Conservation (phyloP, 1,140 invertebrate species). For the Cydia fagiglandana region DNA sequence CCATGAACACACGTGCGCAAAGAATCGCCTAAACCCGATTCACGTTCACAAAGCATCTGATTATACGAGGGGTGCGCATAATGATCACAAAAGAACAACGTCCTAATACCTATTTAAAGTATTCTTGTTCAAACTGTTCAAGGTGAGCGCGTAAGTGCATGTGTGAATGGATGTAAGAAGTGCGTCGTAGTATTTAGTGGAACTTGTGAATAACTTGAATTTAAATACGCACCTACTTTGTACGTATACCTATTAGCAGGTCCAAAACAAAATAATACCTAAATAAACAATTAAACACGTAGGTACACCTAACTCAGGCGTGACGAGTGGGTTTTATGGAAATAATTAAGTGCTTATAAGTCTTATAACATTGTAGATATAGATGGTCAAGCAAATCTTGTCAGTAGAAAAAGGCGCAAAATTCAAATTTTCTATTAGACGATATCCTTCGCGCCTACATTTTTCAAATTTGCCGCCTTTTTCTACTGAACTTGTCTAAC, state of each 20-base stretch:
- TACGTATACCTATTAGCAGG: background rate
- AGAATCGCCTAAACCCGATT: slow-evolving; percentile 28
- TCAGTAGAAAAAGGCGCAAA: no score
- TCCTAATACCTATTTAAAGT: slow-evolving; percentile 20
- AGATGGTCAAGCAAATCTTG: no score
- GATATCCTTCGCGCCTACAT: no score
- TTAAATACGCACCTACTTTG: background rate
- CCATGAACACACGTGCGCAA: slow-evolving; percentile 28
- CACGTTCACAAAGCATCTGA: background rate
- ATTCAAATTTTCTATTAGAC: no score
- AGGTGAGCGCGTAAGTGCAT: background rate
- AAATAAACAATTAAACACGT: no score
- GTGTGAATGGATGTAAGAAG: background rate
- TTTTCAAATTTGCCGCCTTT: no score
- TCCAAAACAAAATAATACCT: background rate
- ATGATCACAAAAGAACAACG: slow-evolving; percentile 25
- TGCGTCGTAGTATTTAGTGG: background rate
- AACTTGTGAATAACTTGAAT: background rate
- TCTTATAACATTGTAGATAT: no score
- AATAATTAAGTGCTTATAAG: no score
- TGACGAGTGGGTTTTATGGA: no score
- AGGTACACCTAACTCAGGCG: no score
- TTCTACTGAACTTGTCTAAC: no score
- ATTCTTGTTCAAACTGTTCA: background rate
- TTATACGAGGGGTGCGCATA: slow-evolving; percentile 22